Base-by-base conservation (phyloP, 2,113 vertebrate genomes). In the Porphyrio hochstetteri region DNA sequence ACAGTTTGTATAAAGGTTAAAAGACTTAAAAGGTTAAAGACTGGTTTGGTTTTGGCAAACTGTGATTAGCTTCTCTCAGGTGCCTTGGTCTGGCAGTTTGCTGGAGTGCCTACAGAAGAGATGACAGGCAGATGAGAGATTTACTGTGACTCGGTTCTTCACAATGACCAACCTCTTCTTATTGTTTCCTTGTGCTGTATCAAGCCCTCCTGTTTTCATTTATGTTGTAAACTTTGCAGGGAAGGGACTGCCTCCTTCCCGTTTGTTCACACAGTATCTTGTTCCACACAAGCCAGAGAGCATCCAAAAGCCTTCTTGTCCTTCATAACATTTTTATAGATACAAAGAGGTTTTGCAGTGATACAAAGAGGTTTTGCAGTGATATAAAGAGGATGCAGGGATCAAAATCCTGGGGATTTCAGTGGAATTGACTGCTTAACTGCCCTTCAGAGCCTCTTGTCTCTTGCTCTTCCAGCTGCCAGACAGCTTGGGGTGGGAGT, bases 1-100 rank as follows among this genome's bases (percentile, higher is more conserved):
- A 56, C 81, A 81, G 94, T 97, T 97, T 94, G 94, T 91, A 93
- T 80, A 78, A 96, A 98, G 97, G 95, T 88, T 97, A 60, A 97
- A 96, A 95, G 94, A 79, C 94, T 94, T 96, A 88, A 88, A 94
- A 96, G 92, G 96, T 88, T 96, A 91, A 92, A 97, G 94, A 90
- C 92, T 96, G 87, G 78, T 78, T 95, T 87, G 95, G 14, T 97
- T 95, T 93, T 95, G 91, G 72, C 60, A 38, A 53, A 38, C 36
- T 71, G 42, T 11, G 87, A 8, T 40, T 96, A 84, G 61, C 88
- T 80, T 77, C 92, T 88, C 93, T 94, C 91, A 96, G 94, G 93
- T 97, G 80, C 67, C 35, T 15, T 14, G 36, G 74, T 50, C 78
- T 88, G 64, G 46, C 74, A 79, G 1, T 29, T 46, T 57, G 29